Percentiles rank a stretch among this genome's conserved stretches.
Evolutionary conservation across 2,797 vertebrate genomes (phyloP).

Genomic region (Esox masquinongy): DNA sequence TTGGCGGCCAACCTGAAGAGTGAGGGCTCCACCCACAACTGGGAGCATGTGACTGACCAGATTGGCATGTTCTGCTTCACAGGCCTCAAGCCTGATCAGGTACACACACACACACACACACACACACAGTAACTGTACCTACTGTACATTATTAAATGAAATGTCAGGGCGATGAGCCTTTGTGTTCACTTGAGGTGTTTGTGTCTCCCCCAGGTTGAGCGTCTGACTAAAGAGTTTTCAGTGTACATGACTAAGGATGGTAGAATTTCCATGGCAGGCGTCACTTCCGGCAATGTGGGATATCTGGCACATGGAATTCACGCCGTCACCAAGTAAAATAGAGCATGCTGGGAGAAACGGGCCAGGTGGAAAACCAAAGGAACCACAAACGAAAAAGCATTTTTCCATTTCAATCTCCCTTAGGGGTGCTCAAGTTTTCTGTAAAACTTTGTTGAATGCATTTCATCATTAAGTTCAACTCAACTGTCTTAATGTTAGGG

Average conservation of each 20-base stretch:
- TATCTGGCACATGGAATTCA: slow-evolving; percentile 93
- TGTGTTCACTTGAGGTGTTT: background rate
- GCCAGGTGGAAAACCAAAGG: slow-evolving; percentile 15
- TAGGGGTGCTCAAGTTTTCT: slow-evolving; percentile 41
- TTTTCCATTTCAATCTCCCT: slow-evolving; percentile 25
- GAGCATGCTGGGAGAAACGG: slow-evolving; percentile 31
- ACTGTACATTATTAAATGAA: background rate
- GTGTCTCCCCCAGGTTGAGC: slow-evolving; percentile 81
- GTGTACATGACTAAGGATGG: slow-evolving; percentile 99
- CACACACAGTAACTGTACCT: background rate
- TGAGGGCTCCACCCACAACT: slow-evolving; percentile 90
- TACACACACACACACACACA: slow-evolving; percentile 57
- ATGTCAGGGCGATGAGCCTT: background rate
- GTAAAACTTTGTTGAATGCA: slow-evolving; percentile 43
- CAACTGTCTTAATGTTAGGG: background rate
- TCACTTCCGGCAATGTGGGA: slow-evolving; percentile 88
- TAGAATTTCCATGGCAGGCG: slow-evolving; percentile 93
- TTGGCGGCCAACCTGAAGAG: slow-evolving; percentile 91
- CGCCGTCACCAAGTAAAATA: slow-evolving; percentile 87
- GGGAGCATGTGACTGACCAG: slow-evolving; percentile 97
- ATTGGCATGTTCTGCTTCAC: slow-evolving; percentile 99
- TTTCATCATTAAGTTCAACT: slow-evolving; percentile 43
- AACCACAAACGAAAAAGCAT: slow-evolving; percentile 49
- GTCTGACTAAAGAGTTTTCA: slow-evolving; percentile 91
- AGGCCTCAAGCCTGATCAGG: slow-evolving; percentile 95